Conservation (phyloP, 2,888 invertebrate species). For the Drosophila merina region DNA sequence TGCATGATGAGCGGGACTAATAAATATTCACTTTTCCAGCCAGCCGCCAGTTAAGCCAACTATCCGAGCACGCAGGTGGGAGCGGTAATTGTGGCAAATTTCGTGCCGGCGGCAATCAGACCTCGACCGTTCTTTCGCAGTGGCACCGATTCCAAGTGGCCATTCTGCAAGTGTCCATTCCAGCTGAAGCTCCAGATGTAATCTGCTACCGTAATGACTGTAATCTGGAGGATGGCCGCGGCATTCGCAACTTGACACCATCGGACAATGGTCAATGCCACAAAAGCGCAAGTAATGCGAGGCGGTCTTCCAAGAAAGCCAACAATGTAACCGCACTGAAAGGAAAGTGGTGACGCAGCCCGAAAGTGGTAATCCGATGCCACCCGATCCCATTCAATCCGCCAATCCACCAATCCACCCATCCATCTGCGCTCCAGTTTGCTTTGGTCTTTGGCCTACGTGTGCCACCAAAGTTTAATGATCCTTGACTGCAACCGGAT, state of each 20-base stretch:
- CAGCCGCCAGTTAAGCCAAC: slow-evolving; percentile 56
- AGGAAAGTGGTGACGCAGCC: slow-evolving; percentile 56
- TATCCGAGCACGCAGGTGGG: slow-evolving; percentile 37
- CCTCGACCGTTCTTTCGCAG: slow-evolving; percentile 64
- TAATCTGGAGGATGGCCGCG: slow-evolving; percentile 50
- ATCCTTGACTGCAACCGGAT: slow-evolving; percentile 75
- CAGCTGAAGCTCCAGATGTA: slow-evolving; percentile 20
- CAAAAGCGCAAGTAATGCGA: slow-evolving; percentile 73
- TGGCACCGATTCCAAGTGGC: slow-evolving; percentile 39
- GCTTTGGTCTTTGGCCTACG: slow-evolving; percentile 25
- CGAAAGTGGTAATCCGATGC: slow-evolving; percentile 48
- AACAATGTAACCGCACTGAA: slow-evolving; percentile 21
- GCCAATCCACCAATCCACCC: slow-evolving; percentile 2
- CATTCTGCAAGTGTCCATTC: slow-evolving; percentile 26
- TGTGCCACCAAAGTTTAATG: slow-evolving; percentile 66
- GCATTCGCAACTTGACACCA: slow-evolving; percentile 48
- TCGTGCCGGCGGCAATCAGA: slow-evolving; percentile 72
- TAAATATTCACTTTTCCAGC: slow-evolving; percentile 65
- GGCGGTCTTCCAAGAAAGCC: slow-evolving; percentile 60
- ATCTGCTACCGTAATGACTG: slow-evolving; percentile 51
- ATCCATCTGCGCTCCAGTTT: slow-evolving; percentile 28
- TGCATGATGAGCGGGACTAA: slow-evolving; percentile 59
- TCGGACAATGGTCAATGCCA: slow-evolving; percentile 52
- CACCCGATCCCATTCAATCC: slow-evolving; percentile 44
- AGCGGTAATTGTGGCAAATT: slow-evolving; percentile 52